Base-by-base conservation (phyloP, 2,113 vertebrate genomes). In the Callopanchax toddi region DNA sequence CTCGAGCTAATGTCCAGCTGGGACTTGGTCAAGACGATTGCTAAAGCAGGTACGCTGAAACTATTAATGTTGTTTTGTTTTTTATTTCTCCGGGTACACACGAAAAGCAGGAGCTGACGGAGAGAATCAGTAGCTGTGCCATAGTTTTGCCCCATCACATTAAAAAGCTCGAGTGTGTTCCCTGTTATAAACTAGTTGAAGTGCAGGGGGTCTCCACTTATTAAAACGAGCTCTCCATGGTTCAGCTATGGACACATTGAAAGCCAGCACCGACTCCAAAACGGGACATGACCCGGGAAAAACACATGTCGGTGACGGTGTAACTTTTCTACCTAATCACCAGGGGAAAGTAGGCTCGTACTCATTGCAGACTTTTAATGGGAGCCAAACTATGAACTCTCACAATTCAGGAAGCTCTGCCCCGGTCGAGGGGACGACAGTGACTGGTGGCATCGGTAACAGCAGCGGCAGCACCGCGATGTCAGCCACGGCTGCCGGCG, bases 371-470 rank as follows among this genome's bases (percentile, higher is more conserved):
- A 96, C 95, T 94, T 92, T 97, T 91, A 96, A 97, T 89, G 96
- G 95, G 89, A 95, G 92, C 93, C 93, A 94, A 18, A 95, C 93
- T 87, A 95, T 94, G 90, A 95, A 95, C 92, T 95, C 93, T 84
- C 93, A 95, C 86, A 91, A 88, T 78, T 83, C 94, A 86, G 94
- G 93, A 89, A 93, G 91, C 77, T 86, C 91, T 76, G 86, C 61
- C 60, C 50, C 91, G 80, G 85, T 89, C 44, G 65, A 72, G 56
- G 91, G 89, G 65, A 87, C 92, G 72, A 86, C 91, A n/a, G 92
- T 79, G 79, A 88, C 94, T 10, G 89, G 91, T 68, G 91, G 91
- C 55, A 9, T 32, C 4, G 62, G 62, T 86, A 67, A 40, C 71
- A 74, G 60, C 69, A 52, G 23, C 29, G 18, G 64, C 77, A 66